A percentile compares a stretch with the other conserved stretches of the same genome.
phyloP scores from a whole-genome alignment of 2,797 vertebrate species.

The Sebastes wilsoni region DNA sequence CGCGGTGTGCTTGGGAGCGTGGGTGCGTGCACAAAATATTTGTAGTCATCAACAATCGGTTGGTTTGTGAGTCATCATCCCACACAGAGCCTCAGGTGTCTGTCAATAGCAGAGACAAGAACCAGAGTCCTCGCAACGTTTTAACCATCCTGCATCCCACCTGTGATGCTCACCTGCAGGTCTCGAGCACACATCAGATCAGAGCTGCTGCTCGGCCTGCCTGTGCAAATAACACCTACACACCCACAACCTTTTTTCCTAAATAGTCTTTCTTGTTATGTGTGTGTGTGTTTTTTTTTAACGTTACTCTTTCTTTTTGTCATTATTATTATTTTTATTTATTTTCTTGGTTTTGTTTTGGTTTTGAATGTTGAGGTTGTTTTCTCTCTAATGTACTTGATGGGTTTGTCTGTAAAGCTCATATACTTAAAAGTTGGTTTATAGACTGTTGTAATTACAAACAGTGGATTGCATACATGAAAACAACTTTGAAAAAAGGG shows the following conservation, averaged over 20 bases:
- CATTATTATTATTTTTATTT: no score
- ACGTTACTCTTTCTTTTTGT: no score
- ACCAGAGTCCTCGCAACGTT: neutral
- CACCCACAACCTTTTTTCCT: neutral
- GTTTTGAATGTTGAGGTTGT: no score
- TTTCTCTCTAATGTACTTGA: no score
- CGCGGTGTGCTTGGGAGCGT: constrained; percentile 50
- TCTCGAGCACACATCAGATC: neutral
- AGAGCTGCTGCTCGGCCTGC: neutral
- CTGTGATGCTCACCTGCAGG: constrained; percentile 1
- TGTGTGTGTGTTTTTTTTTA: no score
- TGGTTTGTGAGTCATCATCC: constrained; percentile 70
- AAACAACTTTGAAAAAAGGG: no score
- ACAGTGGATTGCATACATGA: no score
- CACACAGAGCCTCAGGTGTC: constrained; percentile 50
- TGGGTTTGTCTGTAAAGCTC: no score
- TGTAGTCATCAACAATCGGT: constrained; percentile 54
- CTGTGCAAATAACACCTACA: neutral
- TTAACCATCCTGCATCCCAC: neutral
- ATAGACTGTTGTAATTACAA: no score
- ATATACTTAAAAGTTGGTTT: no score
- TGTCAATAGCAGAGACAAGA: constrained; percentile 9
- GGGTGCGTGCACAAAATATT: constrained; percentile 65
- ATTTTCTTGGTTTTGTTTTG: no score
- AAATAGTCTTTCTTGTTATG: neutral